phyloP scores from a whole-genome alignment of 1,140 invertebrate species.

The Paralvinella palmiformis region DNA sequence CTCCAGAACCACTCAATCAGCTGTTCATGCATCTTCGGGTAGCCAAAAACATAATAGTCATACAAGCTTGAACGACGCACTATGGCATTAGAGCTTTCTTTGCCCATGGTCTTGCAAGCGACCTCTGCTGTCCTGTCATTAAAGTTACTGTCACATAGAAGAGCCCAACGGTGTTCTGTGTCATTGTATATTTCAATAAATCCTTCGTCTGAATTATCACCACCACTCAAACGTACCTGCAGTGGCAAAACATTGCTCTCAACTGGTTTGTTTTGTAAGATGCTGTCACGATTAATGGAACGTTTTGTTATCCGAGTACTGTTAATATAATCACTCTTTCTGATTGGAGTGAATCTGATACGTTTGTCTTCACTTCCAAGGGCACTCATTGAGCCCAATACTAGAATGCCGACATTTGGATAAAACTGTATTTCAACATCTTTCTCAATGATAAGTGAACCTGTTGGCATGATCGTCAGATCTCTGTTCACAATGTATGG shows the following conservation, averaged over 20 bases:
- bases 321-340: neutral
- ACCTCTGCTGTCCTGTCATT: conserved; percentile 57
- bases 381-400: conserved; percentile 84
- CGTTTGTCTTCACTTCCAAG: conserved; percentile 70
- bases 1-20: conserved; percentile 71
- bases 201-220: conserved; percentile 50
- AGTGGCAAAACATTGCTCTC: neutral
- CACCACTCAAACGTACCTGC: conserved; percentile 24
- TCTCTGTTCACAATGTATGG: conserved; percentile 85
- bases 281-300: too few relatives aligned
- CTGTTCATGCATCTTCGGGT: conserved; percentile 21
- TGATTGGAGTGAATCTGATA: conserved; percentile 74
- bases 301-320: neutral
- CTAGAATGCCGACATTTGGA: conserved; percentile 93
- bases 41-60: conserved; percentile 44
- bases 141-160: conserved; percentile 91
- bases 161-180: conserved; percentile 92
- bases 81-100: conserved; percentile 74
- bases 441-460: conserved; percentile 76
- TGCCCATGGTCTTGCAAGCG: conserved; percentile 88
- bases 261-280: neutral
- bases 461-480: conserved; percentile 90
- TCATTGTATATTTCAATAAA: conserved; percentile 93
- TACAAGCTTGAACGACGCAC: conserved; percentile 45
- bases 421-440: conserved; percentile 90